Evolutionary conservation across 2,888 invertebrate species (phyloP).

Genomic region (Ectropis crepuscularia): DNA sequence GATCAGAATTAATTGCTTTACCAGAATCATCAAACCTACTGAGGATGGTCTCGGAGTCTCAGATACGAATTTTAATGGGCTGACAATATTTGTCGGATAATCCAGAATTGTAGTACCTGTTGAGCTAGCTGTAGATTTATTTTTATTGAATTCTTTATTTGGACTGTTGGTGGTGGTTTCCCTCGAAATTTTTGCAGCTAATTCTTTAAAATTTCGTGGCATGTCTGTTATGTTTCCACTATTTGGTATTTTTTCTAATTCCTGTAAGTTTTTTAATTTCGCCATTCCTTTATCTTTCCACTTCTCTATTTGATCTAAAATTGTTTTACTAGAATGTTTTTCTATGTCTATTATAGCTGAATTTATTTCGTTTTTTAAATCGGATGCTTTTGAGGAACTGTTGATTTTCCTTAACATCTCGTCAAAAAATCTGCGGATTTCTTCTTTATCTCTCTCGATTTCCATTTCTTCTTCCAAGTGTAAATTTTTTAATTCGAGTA

Average conservation of each 20-base stretch:
- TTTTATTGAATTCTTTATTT: background rate
- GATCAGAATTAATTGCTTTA: too few relatives aligned
- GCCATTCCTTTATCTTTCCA: conserved; percentile 49
- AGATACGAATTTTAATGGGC: background rate
- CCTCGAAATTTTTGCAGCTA: conserved; percentile 24
- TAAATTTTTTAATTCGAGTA: conserved; percentile 57
- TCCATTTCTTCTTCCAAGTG: conserved; percentile 55
- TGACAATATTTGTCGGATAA: background rate
- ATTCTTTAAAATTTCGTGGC: conserved; percentile 41
- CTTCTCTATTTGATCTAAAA: conserved; percentile 44
- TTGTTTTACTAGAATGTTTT: conserved; percentile 43
- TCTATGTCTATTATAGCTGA: conserved; percentile 51
- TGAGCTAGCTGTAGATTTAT: background rate
- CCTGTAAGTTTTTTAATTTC: conserved; percentile 35
- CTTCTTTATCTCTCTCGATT: conserved; percentile 52
- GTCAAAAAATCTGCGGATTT: conserved; percentile 57
- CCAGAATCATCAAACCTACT: background rate
- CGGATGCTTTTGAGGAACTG: conserved; percentile 20
- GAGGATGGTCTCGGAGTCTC: background rate
- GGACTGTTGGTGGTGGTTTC: background rate
- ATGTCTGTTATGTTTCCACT: conserved; percentile 13
- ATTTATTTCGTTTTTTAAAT: conserved; percentile 54
- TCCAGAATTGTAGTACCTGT: background rate
- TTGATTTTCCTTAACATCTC: conserved; percentile 47
- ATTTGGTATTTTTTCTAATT: background rate